These are phyloP conservation scores for Trachelus iudaicus DNA, from an alignment of 2,888 invertebrate species.

Conservation along the genomic window DNA sequence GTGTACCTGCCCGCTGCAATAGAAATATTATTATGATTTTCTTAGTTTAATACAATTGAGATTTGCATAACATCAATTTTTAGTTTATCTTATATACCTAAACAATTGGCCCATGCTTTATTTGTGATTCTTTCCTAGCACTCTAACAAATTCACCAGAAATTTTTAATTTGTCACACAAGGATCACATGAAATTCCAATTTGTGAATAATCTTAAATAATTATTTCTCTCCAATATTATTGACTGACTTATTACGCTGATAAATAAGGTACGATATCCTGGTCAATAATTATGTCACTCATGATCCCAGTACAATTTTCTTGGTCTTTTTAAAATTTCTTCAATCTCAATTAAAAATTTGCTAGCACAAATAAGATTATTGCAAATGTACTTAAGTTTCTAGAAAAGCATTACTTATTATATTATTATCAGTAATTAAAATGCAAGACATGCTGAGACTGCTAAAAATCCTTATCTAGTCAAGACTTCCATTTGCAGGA, in stretches of 20 bases:
- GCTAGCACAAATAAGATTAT: background rate
- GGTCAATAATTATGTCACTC: background rate
- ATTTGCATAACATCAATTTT: background rate
- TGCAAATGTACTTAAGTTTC: background rate
- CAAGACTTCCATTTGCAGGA: background rate
- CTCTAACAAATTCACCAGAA: background rate
- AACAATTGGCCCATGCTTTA: background rate
- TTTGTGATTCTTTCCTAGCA: background rate
- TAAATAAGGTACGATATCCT: background rate
- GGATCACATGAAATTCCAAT: background rate
- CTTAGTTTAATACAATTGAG: background rate
- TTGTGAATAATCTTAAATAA: background rate
- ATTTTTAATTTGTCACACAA: background rate
- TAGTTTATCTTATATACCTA: background rate
- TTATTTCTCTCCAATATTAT: background rate
- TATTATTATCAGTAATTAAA: background rate
- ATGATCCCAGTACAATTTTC: background rate
- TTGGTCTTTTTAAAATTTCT: background rate
- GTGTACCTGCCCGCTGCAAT: conserved; percentile 49
- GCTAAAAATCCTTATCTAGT: background rate
- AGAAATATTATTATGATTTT: conserved; percentile 12
- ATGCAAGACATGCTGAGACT: background rate
- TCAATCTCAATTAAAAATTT: background rate
- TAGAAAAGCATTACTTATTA: background rate
- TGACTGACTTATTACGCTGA: background rate